Evolutionary conservation across 2,888 invertebrate genomes (phyloP).

Genomic region (Euplexia lucipara): DNA sequence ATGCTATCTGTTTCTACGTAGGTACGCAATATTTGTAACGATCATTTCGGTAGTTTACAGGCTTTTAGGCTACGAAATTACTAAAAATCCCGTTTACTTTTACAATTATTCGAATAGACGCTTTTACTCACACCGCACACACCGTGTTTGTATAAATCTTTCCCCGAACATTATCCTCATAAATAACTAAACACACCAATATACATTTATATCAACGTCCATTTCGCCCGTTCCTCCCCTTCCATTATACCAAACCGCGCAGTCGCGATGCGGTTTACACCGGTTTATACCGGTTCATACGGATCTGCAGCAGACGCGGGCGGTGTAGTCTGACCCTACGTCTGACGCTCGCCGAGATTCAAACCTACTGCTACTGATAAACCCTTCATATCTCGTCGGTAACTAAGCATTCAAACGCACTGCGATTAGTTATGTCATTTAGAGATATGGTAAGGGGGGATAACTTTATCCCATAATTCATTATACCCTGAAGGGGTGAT

Average conservation of each 20-base stretch:
- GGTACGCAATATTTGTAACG: too few species aligned
- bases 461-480: not conserved
- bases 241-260: conserved; percentile 27
- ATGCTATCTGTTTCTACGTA: not conserved
- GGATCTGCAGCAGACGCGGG: conserved; percentile 22
- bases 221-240: conserved; percentile 44
- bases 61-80: not conserved
- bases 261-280: conserved; percentile 31
- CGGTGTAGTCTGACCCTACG: conserved; percentile 16
- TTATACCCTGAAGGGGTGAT: not conserved
- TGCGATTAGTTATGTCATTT: conserved; percentile 8
- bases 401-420: not conserved
- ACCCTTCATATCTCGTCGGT: not conserved
- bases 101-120: conserved; percentile 8
- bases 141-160: conserved; percentile 26
- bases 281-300: conserved; percentile 7
- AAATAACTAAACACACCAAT: conserved; percentile 36
- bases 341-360: not conserved
- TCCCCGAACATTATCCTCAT: conserved; percentile 24
- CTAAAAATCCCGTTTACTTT: not conserved
- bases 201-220: conserved; percentile 37
- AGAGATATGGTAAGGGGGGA: not conserved
- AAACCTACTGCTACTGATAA: not conserved
- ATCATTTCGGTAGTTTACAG: too few species aligned
- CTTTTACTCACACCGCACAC: not conserved